Conservation (phyloP, 2,888 invertebrate genomes). For the Trichopria drosophilae region DNA sequence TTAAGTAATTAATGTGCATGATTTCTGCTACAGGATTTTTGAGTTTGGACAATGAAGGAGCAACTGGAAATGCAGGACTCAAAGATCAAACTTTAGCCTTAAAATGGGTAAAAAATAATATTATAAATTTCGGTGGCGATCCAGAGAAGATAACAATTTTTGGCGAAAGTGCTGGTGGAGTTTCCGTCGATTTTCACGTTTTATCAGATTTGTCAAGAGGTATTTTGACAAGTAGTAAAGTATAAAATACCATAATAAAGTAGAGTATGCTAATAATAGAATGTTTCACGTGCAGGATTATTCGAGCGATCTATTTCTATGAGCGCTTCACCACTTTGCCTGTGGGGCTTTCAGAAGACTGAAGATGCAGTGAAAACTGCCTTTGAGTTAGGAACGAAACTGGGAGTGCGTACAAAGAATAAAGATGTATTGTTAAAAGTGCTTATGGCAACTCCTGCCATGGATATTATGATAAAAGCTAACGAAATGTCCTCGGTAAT, state of each 20-base stretch:
- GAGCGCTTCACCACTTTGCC: conserved; percentile 61
- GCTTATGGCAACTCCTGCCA: conserved; percentile 28
- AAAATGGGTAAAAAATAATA: conserved; percentile 24
- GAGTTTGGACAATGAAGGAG: conserved; percentile 42
- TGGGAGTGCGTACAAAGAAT: conserved; percentile 33
- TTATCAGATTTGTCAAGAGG: conserved; percentile 26
- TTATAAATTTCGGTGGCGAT: conserved; percentile 29
- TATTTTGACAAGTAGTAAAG: too few species aligned
- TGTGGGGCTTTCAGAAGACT: conserved; percentile 43
- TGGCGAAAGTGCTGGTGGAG: conserved; percentile 31
- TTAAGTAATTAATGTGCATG: too few species aligned
- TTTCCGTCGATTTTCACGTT: conserved; percentile 25
- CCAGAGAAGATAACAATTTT: conserved; percentile 26
- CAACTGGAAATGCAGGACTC: conserved; percentile 33
- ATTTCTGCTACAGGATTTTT: conserved; percentile 46
- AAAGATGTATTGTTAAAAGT: conserved; percentile 30
- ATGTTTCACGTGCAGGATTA: too few species aligned
- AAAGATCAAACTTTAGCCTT: conserved; percentile 31
- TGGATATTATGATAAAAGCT: conserved; percentile 25
- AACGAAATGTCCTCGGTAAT: conserved; percentile 22
- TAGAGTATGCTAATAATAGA: too few species aligned
- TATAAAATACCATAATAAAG: too few species aligned
- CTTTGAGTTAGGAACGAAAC: conserved; percentile 28
- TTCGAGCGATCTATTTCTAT: conserved; percentile 63
- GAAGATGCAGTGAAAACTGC: conserved; percentile 25